Percentiles rank a stretch among this genome's conserved stretches.
phyloP scores from a whole-genome alignment of 2,113 vertebrate species.

The Gavia stellata region DNA sequence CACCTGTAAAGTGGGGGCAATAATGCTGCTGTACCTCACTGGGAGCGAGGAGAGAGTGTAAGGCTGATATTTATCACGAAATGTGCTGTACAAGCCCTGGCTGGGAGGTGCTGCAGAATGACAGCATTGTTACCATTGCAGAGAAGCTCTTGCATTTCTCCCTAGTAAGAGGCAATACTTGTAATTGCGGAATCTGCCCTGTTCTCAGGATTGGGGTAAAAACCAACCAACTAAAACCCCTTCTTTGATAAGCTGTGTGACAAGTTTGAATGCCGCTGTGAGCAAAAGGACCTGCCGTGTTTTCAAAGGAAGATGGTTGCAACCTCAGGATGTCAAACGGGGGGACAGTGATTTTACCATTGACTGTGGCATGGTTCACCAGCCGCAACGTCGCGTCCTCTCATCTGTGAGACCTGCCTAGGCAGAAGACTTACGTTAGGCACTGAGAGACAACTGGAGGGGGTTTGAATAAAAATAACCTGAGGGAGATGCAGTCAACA shows the following conservation, averaged over 20 bases:
- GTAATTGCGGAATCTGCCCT: constrained; percentile 1
- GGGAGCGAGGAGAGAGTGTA: neutral
- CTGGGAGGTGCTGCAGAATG: neutral
- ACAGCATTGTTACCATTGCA: neutral
- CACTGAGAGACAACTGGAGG: neutral
- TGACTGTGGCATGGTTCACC: neutral
- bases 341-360: neutral
- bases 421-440: neutral
- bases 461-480: neutral
- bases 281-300: constrained; percentile 55
- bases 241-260: constrained; percentile 15
- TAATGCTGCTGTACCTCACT: neutral
- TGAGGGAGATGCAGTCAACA: neutral
- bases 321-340: neutral
- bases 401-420: neutral
- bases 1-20: neutral
- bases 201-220: constrained; percentile 68
- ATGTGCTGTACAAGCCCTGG: neutral
- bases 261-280: constrained; percentile 39
- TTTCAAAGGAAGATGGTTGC: constrained; percentile 55
- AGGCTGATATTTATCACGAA: neutral
- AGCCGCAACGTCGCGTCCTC: neutral
- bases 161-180: neutral
- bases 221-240: neutral
- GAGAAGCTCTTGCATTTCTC: neutral